Evolutionary conservation across 2,888 invertebrate species (phyloP).

Genomic region (Lydus trimaculatus): DNA sequence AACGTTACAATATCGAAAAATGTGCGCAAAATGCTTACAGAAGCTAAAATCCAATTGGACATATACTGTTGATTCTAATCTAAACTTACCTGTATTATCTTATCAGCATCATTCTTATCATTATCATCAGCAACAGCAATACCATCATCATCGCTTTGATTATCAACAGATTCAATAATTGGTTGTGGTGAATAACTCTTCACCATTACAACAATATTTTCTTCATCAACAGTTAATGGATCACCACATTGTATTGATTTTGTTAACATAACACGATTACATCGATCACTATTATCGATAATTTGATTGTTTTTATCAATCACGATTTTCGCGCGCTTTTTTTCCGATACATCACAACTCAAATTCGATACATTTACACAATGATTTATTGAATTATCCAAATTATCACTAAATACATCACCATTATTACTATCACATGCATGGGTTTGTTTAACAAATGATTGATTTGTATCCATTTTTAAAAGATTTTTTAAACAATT

Average conservation of each 20-base stretch:
- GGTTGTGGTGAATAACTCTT: slow-evolving; percentile 41
- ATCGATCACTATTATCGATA: neutral
- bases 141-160: neutral
- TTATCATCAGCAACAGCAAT: neutral
- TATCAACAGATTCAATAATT: slow-evolving; percentile 11
- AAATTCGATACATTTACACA: neutral
- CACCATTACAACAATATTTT: slow-evolving; percentile 44
- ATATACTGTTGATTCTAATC: no score
- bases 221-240: slow-evolving; percentile 42
- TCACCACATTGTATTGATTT: slow-evolving; percentile 42
- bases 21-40: no score
- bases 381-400: neutral
- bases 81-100: neutral
- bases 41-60: no score
- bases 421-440: neutral
- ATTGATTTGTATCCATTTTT: neutral
- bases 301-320: neutral
- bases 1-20: no score
- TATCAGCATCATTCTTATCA: slow-evolving; percentile 7
- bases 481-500: neutral
- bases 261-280: neutral
- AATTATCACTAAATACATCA: neutral
- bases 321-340: slow-evolving; percentile 1
- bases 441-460: neutral
- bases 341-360: neutral